These are phyloP conservation scores for Champsocephalus gunnari DNA, from an alignment of 2,797 vertebrate genomes.

Conservation along the genomic window DNA sequence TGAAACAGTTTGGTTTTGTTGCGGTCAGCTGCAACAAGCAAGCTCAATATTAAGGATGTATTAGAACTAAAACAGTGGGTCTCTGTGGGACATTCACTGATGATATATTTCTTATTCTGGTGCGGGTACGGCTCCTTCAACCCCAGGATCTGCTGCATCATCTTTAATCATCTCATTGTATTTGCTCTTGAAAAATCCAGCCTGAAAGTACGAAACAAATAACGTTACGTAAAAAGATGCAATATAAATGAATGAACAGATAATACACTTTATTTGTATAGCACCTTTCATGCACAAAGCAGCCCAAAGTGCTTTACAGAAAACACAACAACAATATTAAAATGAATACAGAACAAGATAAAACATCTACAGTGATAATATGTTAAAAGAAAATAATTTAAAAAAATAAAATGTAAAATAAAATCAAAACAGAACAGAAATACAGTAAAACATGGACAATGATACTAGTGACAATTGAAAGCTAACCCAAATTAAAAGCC, in stretches of 20 bases:
- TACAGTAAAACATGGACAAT: no score
- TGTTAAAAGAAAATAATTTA: no score
- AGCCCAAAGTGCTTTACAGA: no score
- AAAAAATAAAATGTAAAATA: no score
- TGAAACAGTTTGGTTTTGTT: background rate
- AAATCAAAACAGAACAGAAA: no score
- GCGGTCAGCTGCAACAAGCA: background rate
- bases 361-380: no score
- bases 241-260: background rate
- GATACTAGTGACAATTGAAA: no score
- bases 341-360: background rate
- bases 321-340: background rate
- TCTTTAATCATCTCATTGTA: slow-evolving; percentile 84
- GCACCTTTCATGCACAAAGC: no score
- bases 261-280: no score
- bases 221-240: background rate
- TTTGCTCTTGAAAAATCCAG: slow-evolving; percentile 91
- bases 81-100: background rate
- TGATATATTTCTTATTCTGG: slow-evolving; percentile 1
- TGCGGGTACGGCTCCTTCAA: background rate
- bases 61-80: background rate
- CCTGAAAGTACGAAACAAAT: slow-evolving; percentile 67
- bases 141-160: background rate
- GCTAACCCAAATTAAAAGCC: no score
- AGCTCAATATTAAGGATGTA: background rate